phyloP scores from a whole-genome alignment of 2,797 vertebrate species.

The Acrossocheilus fasciatus region DNA sequence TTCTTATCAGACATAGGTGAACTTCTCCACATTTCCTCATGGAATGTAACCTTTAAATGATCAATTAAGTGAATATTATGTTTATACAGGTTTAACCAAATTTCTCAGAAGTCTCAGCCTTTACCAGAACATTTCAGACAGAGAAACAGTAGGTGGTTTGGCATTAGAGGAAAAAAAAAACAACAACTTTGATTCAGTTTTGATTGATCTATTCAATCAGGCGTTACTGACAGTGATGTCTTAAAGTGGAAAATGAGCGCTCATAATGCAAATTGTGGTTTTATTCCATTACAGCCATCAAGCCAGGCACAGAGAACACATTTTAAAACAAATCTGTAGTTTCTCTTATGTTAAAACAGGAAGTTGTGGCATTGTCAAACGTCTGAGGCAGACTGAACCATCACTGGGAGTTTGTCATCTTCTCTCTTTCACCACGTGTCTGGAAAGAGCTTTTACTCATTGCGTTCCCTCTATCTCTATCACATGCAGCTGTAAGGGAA shows the following conservation, averaged over 20 bases:
- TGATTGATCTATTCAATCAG: background rate
- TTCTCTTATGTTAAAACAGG: background rate
- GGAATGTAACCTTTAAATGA: background rate
- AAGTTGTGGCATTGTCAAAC: background rate
- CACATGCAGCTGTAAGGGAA: background rate
- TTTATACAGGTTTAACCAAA: background rate
- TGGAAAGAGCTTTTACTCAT: slow-evolving; percentile 34
- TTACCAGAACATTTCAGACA: background rate
- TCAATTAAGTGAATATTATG: background rate
- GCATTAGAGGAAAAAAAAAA: background rate
- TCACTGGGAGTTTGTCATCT: background rate
- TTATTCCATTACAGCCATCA: background rate
- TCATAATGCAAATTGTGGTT: background rate
- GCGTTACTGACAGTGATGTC: background rate
- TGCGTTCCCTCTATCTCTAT: background rate
- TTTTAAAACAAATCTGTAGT: background rate
- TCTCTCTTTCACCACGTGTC: background rate
- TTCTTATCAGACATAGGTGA: background rate
- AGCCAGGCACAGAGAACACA: too few relatives aligned
- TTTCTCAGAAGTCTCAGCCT: background rate
- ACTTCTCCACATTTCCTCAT: background rate
- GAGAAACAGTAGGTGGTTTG: slow-evolving; percentile 5
- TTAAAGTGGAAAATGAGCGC: background rate
- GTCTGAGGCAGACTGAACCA: background rate
- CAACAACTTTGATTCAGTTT: background rate